Evolutionary conservation across 2,888 invertebrate species (phyloP).

Genomic region (Drosophila pseudotalamancana): DNA sequence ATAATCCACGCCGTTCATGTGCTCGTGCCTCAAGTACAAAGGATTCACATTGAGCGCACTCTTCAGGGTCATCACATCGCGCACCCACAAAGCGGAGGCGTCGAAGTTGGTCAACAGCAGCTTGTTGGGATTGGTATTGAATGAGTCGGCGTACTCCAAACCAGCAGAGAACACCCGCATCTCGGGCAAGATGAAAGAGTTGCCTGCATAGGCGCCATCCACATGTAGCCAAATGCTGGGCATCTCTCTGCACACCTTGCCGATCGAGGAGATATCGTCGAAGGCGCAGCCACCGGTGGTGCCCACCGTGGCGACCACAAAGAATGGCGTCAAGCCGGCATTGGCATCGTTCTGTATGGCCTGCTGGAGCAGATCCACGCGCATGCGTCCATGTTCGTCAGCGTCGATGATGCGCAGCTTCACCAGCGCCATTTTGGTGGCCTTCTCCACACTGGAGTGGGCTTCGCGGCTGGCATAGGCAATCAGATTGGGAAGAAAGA

Average conservation of each 20-base stretch:
- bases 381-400: constrained; percentile 88
- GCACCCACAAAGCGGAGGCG: constrained; percentile 93
- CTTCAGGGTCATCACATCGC: constrained; percentile 90
- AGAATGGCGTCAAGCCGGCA: constrained; percentile 92
- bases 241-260: constrained; percentile 87
- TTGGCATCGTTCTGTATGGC: constrained; percentile 90
- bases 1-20: constrained; percentile 89
- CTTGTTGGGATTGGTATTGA: constrained; percentile 95
- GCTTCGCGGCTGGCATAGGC: constrained; percentile 91
- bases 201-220: constrained; percentile 95
- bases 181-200: constrained; percentile 93
- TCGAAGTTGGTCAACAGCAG: constrained; percentile 94
- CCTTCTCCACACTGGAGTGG: constrained; percentile 91
- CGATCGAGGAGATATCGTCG: constrained; percentile 91
- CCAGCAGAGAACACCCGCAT: constrained; percentile 88
- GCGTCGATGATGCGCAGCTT: constrained; percentile 89
- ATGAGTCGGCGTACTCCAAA: constrained; percentile 91
- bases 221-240: constrained; percentile 93
- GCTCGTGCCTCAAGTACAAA: constrained; percentile 92
- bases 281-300: constrained; percentile 94
- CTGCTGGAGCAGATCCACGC: constrained; percentile 87
- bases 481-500: constrained; percentile 90
- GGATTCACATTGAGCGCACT: constrained; percentile 94
- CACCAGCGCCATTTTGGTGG: constrained; percentile 91
- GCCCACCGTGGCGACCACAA: constrained; percentile 92